Conservation (phyloP, 92 coral and sea anemone species). For the Bergia puertoricense region DNA sequence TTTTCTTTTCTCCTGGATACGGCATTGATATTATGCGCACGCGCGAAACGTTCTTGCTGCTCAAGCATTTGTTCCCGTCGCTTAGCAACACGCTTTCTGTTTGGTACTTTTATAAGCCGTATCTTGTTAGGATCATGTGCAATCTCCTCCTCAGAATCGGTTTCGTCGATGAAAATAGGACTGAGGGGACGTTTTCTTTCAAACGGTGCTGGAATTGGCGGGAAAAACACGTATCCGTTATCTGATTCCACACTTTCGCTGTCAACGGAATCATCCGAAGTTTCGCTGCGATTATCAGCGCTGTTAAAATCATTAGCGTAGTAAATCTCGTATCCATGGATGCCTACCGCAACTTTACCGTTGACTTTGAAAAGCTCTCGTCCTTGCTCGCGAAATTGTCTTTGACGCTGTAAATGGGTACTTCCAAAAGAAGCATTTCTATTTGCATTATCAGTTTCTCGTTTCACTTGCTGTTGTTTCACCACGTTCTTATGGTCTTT, state of each 20-base stretch:
- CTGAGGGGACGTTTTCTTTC: constrained; percentile 35
- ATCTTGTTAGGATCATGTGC: neutral
- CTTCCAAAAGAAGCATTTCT: constrained; percentile 13
- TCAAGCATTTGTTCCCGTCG: constrained; percentile 2
- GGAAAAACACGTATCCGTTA: constrained; percentile 37
- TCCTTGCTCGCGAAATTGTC: constrained; percentile 18
- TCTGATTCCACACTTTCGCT: constrained; percentile 4
- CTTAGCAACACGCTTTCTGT: constrained; percentile 34
- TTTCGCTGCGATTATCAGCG: neutral
- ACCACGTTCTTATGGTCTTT: neutral
- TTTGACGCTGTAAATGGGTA: constrained; percentile 4
- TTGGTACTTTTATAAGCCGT: constrained; percentile 24
- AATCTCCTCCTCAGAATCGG: constrained; percentile 13
- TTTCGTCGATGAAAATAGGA: neutral
- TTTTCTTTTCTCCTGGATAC: neutral
- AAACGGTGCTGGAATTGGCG: constrained; percentile 39
- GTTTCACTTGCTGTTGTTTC: neutral
- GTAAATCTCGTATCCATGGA: constrained; percentile 17
- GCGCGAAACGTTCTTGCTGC: constrained; percentile 26
- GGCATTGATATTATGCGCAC: constrained; percentile 3
- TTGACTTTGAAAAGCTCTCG: constrained; percentile 30
- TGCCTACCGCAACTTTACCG: constrained; percentile 15
- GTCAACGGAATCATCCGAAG: neutral
- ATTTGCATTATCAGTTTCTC: neutral
- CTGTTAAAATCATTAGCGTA: constrained; percentile 1